A percentile compares a stretch with the other conserved stretches of the same genome.
These are phyloP conservation scores for Elegia similella DNA, from an alignment of 2,888 invertebrate genomes.

Conservation along the genomic window DNA sequence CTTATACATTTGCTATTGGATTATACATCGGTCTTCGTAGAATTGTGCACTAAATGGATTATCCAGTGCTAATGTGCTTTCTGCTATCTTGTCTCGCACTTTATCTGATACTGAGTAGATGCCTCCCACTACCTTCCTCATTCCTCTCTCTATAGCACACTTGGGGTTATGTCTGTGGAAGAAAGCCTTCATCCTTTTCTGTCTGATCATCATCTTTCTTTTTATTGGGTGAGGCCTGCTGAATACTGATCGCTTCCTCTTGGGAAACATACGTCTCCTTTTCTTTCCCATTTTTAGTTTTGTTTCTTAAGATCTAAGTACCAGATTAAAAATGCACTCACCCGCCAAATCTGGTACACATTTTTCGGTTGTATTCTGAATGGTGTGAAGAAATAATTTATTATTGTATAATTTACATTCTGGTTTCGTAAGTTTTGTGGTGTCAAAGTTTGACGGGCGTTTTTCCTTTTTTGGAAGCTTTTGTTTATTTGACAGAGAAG, in stretches of 20 bases:
- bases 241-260: slow-evolving; percentile 55
- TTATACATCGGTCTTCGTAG: slow-evolving; percentile 57
- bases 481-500: slow-evolving; percentile 21
- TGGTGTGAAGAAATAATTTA: slow-evolving; percentile 2
- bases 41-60: slow-evolving; percentile 62
- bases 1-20: slow-evolving; percentile 37
- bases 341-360: slow-evolving; percentile 22
- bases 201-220: slow-evolving; percentile 52
- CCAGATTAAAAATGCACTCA: slow-evolving; percentile 3
- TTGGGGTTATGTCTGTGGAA: slow-evolving; percentile 54
- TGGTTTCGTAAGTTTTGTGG: slow-evolving; percentile 21
- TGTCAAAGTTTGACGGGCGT: slow-evolving; percentile 17
- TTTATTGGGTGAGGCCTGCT: slow-evolving; percentile 60
- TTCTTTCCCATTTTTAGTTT: slow-evolving; percentile 49
- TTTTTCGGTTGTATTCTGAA: slow-evolving; percentile 21
- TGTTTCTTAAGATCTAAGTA: background rate
- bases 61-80: slow-evolving; percentile 54
- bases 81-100: slow-evolving; percentile 59
- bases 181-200: slow-evolving; percentile 54
- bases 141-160: slow-evolving; percentile 38
- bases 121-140: slow-evolving; percentile 52
- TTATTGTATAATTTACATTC: slow-evolving; percentile 24
- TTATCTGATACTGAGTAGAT: slow-evolving; percentile 58
- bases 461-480: slow-evolving; percentile 19
- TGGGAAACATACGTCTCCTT: slow-evolving; percentile 49